Percentiles rank a stretch among this genome's conserved stretches.
Conservation (phyloP, 2,888 invertebrate genomes). For the Azorinus chamasolen region DNA sequence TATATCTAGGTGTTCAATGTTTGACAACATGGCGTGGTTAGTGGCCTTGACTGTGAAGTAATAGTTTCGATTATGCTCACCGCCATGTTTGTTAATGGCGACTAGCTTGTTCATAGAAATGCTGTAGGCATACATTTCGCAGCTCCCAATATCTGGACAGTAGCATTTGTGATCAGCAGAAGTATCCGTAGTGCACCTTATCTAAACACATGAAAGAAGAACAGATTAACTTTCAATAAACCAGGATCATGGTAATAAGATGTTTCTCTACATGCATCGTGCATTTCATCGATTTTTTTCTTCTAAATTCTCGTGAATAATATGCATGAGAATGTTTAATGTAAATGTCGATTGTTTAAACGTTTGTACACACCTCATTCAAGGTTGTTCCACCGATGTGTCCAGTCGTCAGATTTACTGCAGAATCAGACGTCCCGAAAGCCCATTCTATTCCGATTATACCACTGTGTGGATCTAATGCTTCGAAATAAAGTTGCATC, state of each 20-base stretch:
- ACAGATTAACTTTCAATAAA: too few relatives aligned
- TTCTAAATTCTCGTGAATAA: too few relatives aligned
- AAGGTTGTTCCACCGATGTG: too few relatives aligned
- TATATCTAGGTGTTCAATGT: conserved; percentile 57
- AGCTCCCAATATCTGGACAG: conserved; percentile 65
- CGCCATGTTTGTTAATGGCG: conserved; percentile 28
- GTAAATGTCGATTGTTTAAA: too few relatives aligned
- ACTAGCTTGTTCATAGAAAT: conserved; percentile 45
- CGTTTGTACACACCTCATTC: too few relatives aligned
- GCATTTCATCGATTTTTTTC: too few relatives aligned
- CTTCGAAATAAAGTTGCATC: conserved; percentile 63
- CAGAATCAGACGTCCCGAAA: conserved; percentile 53
- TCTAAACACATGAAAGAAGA: too few relatives aligned
- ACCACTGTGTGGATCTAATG: conserved; percentile 70
- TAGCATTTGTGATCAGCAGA: conserved; percentile 47
- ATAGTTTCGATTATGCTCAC: conserved; percentile 70
- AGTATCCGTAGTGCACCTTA: too few relatives aligned
- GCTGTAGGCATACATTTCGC: conserved; percentile 56
- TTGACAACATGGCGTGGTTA: conserved; percentile 61
- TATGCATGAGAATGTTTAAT: too few relatives aligned
- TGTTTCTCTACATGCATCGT: too few relatives aligned
- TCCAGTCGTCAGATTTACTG: conserved; percentile 7
- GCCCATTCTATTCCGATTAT: conserved; percentile 60
- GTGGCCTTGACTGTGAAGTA: conserved; percentile 64
- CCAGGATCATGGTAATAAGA: too few relatives aligned